Evolutionary conservation across 2,888 invertebrate genomes (phyloP).

Genomic region (Flexamia atlantica): DNA sequence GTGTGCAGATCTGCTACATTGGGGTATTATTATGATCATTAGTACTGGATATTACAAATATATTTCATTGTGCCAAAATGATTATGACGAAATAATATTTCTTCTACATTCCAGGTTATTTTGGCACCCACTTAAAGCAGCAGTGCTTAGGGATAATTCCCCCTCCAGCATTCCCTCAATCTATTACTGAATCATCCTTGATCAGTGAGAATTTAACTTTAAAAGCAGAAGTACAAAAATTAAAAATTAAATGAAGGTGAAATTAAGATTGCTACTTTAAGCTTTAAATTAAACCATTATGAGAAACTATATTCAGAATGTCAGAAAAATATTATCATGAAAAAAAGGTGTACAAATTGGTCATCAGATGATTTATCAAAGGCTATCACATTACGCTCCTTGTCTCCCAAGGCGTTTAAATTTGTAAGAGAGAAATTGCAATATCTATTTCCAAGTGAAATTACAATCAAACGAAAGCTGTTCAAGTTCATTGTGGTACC

Average conservation of each 20-base stretch:
- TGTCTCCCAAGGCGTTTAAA: background rate
- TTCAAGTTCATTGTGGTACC: background rate
- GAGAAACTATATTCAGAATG: background rate
- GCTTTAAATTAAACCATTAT: background rate
- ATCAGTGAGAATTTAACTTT: no score
- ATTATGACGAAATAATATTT: no score
- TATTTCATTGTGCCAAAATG: no score
- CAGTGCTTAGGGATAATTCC: no score
- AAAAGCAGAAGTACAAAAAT: no score
- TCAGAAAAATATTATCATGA: background rate
- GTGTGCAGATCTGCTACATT: no score
- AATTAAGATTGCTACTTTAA: background rate
- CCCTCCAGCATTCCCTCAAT: no score
- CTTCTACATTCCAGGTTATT: no score
- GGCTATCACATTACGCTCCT: background rate
- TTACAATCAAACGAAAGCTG: background rate
- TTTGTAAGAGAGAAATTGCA: background rate
- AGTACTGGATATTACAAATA: no score
- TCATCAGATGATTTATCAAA: background rate
- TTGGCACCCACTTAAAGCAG: no score
- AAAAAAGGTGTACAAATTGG: background rate
- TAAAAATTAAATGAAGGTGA: background rate
- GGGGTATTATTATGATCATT: no score
- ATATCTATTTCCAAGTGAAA: conserved; percentile 26
- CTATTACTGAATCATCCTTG: no score